Percentiles rank a stretch among this genome's conserved stretches.
These are phyloP conservation scores for Monodelphis domestica DNA, from an alignment of 2,797 vertebrate species.

Conservation along the genomic window DNA sequence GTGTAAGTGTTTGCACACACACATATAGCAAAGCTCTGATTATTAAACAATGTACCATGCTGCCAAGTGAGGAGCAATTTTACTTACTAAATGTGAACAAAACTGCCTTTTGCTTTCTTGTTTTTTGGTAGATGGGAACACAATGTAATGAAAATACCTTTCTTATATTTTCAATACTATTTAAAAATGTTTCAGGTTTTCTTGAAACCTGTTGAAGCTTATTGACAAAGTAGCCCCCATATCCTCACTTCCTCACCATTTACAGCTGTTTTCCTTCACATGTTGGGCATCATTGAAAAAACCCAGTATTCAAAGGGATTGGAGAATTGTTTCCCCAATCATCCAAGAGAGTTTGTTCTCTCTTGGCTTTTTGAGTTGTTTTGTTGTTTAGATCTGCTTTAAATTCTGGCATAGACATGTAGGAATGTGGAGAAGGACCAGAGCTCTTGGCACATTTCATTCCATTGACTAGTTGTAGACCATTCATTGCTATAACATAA, in stretches of 20 bases:
- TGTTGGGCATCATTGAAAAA: constrained; percentile 36
- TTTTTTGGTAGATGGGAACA: neutral
- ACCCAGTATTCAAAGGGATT: neutral
- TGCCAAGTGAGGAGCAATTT: neutral
- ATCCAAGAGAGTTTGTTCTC: constrained; percentile 47
- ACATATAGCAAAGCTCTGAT: neutral
- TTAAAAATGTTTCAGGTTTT: neutral
- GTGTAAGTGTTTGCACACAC: too few relatives aligned
- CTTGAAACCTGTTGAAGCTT: neutral
- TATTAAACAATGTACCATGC: neutral
- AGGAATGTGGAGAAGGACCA: constrained; percentile 21
- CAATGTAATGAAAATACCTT: neutral
- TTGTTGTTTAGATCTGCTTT: constrained; percentile 41
- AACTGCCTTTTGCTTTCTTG: constrained; percentile 2
- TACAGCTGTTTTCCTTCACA: neutral
- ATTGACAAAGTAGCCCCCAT: neutral
- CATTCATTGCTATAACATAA: constrained; percentile 33
- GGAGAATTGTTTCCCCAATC: constrained; percentile 12
- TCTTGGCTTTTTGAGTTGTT: neutral
- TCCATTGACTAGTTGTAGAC: constrained; percentile 11
- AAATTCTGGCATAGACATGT: constrained; percentile 12
- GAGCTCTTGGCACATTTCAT: constrained; percentile 21
- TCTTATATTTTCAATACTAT: neutral
- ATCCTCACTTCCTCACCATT: neutral
- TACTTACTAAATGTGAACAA: neutral